phyloP scores from a whole-genome alignment of 2,113 vertebrate genomes.

The Cynopterus brachyotis region DNA sequence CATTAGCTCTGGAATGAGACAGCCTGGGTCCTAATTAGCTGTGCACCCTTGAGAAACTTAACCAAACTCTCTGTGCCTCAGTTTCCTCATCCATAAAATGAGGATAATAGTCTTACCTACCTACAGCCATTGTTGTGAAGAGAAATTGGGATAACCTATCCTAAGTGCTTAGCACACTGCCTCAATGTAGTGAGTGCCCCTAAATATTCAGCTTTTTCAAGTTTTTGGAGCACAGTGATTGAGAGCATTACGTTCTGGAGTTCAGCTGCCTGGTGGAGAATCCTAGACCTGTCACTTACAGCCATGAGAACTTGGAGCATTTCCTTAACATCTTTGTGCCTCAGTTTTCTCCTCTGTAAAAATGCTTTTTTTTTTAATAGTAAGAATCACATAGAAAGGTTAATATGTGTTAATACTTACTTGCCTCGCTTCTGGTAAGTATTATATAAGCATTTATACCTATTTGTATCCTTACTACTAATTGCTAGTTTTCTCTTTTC shows the following conservation, averaged over 20 bases:
- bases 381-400: background rate
- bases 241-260: background rate
- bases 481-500: background rate
- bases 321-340: background rate
- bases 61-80: background rate
- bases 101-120: background rate
- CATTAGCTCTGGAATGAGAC: background rate
- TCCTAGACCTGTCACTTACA: background rate
- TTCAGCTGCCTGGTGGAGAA: background rate
- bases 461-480: background rate
- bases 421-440: background rate
- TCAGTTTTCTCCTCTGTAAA: background rate
- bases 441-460: background rate
- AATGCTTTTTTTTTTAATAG: background rate
- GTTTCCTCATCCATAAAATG: background rate
- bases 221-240: background rate
- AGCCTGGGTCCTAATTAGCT: background rate
- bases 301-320: background rate
- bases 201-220: background rate
- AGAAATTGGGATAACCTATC: background rate
- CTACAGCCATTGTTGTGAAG: background rate
- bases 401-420: background rate
- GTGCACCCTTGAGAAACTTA: background rate
- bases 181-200: accelerated
- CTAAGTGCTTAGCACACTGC: no score